Evolutionary conservation across 1,140 invertebrate species (phyloP).

Genomic region (Glomeris maerens): DNA sequence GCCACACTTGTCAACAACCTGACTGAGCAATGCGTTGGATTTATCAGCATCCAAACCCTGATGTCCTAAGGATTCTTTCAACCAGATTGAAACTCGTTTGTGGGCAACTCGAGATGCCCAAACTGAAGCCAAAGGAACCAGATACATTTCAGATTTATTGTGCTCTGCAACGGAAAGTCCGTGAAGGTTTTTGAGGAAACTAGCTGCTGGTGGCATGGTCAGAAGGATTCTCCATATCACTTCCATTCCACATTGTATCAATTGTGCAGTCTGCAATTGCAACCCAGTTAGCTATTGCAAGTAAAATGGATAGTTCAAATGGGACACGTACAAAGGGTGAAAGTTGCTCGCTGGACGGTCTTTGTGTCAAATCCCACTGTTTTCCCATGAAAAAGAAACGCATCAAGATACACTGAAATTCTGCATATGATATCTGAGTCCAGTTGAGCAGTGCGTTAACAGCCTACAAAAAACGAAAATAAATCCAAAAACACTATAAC

Average conservation of each 20-base stretch:
- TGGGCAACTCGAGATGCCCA: slow-evolving; percentile 57
- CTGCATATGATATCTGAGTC: too few relatives aligned
- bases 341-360: neutral
- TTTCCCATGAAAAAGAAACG: slow-evolving; percentile 26
- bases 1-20: slow-evolving; percentile 46
- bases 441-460: too few relatives aligned
- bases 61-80: slow-evolving; percentile 55
- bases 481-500: too few relatives aligned
- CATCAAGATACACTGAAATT: neutral
- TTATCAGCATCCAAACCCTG: slow-evolving; percentile 73
- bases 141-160: too few relatives aligned
- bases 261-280: neutral
- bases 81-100: slow-evolving; percentile 57
- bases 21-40: slow-evolving; percentile 57
- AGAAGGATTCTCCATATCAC: slow-evolving; percentile 66
- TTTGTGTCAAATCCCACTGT: neutral
- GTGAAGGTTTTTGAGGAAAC: slow-evolving; percentile 65
- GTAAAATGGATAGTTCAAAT: too few relatives aligned
- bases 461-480: too few relatives aligned
- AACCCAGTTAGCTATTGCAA: neutral
- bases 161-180: slow-evolving; percentile 35
- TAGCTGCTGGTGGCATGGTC: slow-evolving; percentile 70
- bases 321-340: too few relatives aligned
- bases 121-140: slow-evolving; percentile 51
- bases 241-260: slow-evolving; percentile 77